Conservation (phyloP, 2,888 invertebrate genomes). For the Cephus sareptanus region DNA sequence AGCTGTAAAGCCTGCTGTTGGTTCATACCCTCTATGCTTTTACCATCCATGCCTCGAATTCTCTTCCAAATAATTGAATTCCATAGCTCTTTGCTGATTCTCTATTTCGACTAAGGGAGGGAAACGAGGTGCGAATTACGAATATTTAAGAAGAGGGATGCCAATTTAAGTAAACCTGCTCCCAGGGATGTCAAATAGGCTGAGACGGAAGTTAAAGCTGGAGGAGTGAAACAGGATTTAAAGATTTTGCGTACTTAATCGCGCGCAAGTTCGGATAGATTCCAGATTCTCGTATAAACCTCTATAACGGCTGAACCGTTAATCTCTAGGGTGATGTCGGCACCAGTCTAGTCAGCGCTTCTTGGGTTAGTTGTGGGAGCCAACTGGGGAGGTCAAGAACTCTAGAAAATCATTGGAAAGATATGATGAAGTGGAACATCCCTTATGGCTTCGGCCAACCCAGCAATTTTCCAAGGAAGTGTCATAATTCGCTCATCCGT, state of each 20-base stretch:
- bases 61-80: background rate
- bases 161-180: background rate
- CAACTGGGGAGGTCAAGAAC: background rate
- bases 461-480: constrained; percentile 16
- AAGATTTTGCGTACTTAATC: background rate
- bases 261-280: background rate
- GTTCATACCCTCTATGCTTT: background rate
- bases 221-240: background rate
- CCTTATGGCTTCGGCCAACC: constrained; percentile 15
- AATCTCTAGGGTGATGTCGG: background rate
- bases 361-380: background rate
- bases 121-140: background rate
- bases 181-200: background rate
- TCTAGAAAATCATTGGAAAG: constrained; percentile 7
- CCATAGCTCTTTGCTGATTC: background rate
- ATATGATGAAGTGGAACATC: constrained; percentile 22
- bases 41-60: background rate
- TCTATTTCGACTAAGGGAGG: background rate
- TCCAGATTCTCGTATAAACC: background rate
- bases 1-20: background rate
- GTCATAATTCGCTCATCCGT: constrained; percentile 7
- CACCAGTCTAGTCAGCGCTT: background rate
- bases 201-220: background rate
- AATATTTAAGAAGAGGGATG: background rate
- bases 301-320: background rate